Evolutionary conservation across 1,140 invertebrate genomes (phyloP).

Genomic region (Tetranychus urticae): DNA sequence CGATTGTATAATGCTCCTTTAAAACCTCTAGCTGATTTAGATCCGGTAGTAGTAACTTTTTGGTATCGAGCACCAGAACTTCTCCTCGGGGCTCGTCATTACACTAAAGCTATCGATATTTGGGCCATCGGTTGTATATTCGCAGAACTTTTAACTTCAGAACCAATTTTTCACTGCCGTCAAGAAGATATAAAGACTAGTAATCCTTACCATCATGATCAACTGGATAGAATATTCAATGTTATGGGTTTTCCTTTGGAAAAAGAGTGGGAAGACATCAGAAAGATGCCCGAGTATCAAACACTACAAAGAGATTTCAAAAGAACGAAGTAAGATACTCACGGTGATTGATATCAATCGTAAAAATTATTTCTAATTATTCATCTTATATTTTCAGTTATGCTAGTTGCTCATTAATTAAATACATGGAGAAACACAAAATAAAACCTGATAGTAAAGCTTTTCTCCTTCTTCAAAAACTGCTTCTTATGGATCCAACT

Average conservation of each 20-base stretch:
- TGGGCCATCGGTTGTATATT: slow-evolving; percentile 99
- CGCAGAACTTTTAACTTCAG: slow-evolving; percentile 81
- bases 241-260: slow-evolving; percentile 98
- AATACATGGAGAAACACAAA: slow-evolving; percentile 98
- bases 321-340: slow-evolving; percentile 22
- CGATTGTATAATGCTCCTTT: slow-evolving; percentile 91
- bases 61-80: slow-evolving; percentile 98
- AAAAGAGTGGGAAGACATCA: slow-evolving; percentile 98
- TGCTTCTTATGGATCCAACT: slow-evolving; percentile 93
- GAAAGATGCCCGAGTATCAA: slow-evolving; percentile 97
- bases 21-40: slow-evolving; percentile 87
- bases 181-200: slow-evolving; percentile 99
- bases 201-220: slow-evolving; percentile 99
- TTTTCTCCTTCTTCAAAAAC: slow-evolving; percentile 71
- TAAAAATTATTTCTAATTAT: not conserved
- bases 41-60: slow-evolving; percentile 99
- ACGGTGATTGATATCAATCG: not conserved
- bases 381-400: slow-evolving; percentile 37
- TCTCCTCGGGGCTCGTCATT: slow-evolving; percentile 83
- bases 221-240: slow-evolving; percentile 96
- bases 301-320: slow-evolving; percentile 94
- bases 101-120: slow-evolving; percentile 97
- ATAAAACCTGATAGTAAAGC: slow-evolving; percentile 90
- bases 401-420: slow-evolving; percentile 74
- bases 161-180: slow-evolving; percentile 97